phyloP scores from a whole-genome alignment of 2,888 invertebrate genomes.

The Carcina quercana region DNA sequence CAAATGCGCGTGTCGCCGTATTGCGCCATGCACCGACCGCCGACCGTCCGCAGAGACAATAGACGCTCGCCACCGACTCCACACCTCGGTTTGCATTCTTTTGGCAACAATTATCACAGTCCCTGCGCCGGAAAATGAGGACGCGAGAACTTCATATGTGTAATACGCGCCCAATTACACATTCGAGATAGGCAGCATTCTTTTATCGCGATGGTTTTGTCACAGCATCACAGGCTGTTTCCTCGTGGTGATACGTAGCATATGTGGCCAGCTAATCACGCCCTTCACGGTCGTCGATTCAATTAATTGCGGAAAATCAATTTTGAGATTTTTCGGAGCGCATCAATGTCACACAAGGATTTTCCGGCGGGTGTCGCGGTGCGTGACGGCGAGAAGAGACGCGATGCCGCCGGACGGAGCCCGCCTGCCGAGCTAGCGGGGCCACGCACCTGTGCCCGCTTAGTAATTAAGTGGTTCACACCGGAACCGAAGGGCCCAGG shows the following conservation, averaged over 20 bases:
- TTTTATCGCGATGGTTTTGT: constrained; percentile 10
- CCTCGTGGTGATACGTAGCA: constrained; percentile 4
- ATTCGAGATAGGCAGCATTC: constrained; percentile 3
- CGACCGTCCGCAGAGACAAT: constrained; percentile 38
- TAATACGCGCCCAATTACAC: constrained; percentile 32
- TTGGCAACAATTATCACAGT: constrained; percentile 48
- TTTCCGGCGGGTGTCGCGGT: constrained; percentile 29
- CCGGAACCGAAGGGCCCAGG: constrained; percentile 38
- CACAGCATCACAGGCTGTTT: constrained; percentile 1
- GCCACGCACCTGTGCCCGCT: constrained; percentile 21
- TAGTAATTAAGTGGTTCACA: constrained; percentile 52
- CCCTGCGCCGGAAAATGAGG: constrained; percentile 43
- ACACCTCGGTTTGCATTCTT: constrained; percentile 43
- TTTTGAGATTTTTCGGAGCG: constrained; percentile 37
- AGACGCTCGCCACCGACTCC: constrained; percentile 43
- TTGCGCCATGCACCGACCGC: constrained; percentile 42
- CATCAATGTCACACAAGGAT: constrained; percentile 45
- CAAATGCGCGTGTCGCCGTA: constrained; percentile 66
- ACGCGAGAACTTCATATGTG: constrained; percentile 23
- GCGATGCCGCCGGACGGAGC: constrained; percentile 4
- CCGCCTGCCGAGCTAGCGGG: constrained; percentile 16
- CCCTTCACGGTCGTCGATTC: constrained; percentile 32
- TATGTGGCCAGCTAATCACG: constrained; percentile 7
- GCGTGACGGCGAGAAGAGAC: constrained; percentile 24
- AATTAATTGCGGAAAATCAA: constrained; percentile 41